Evolutionary conservation across 2,113 vertebrate genomes (phyloP), one percentile per base, ranked within the genome.

Genomic region (Progne subis): DNA sequence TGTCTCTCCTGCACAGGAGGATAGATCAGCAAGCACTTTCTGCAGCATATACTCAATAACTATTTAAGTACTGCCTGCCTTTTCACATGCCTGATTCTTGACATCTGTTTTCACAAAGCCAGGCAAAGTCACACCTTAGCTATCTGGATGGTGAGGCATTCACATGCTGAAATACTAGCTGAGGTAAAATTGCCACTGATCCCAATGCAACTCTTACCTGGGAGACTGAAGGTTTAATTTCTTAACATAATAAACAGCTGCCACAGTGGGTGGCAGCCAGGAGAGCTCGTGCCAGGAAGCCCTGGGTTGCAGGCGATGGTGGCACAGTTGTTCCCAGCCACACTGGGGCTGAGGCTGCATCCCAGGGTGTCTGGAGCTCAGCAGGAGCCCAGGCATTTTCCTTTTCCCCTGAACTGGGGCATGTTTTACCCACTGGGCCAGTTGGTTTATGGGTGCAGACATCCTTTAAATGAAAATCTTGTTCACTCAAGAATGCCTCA

Each of bases 391-490:
- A 19, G 23, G 11, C 3, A 5, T 67, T 41, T 50, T 84, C 32
- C 4, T 1, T 41, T n/a, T 59, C 13, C 53, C 65, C 18, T 17
- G 9, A 25, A 19, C 11, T 2, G 1, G 2, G 26, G 14, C 37
- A 18, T 3, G 0, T 60, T 63, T 79, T 50, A 65, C 23, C 25
- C 39, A 11, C 32, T 0, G 2, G 31, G 7, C 12, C 0, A 0
- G 25, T 34, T 53, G 53, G 12, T 20, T 65, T 65, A 20, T 14
- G 37, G n/a, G 9, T 46, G 16, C 7, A 3, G 32, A 12, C 29
- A 59, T 77, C 57, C 52, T 57, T 56, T n/a, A 77, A 83, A 71
- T 0, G 0, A 67, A 78, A 86, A 64, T 75, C 86, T 70, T 52
- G 9, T 18, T 77, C 2, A 0, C 17, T 72, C 8, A 4, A 55